Evolutionary conservation across 2,113 vertebrate species (phyloP).

Genomic region (Aix galericulata): DNA sequence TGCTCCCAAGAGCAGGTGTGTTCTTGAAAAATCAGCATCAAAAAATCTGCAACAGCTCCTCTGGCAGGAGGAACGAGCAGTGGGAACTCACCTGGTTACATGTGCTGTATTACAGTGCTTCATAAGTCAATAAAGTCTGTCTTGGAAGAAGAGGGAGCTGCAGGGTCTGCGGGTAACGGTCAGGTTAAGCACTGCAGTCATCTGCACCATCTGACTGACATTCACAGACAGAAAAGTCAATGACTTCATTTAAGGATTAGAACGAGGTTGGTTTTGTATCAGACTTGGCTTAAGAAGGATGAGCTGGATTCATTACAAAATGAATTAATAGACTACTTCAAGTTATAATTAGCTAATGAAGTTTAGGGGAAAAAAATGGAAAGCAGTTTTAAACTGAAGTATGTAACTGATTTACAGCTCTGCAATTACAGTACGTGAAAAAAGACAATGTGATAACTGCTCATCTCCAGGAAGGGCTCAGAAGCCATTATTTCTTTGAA

Average conservation of each 20-base stretch:
- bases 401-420: background rate
- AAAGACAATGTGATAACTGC: background rate
- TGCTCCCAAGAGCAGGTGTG: background rate
- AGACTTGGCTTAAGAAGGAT: slow-evolving; percentile 14
- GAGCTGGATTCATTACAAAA: slow-evolving; percentile 31
- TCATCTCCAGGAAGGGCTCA: background rate
- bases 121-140: background rate
- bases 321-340: background rate
- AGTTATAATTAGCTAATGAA: slow-evolving; percentile 22
- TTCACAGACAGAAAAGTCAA: slow-evolving; percentile 2
- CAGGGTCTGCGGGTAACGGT: background rate
- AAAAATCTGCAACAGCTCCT: background rate
- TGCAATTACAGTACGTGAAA: background rate
- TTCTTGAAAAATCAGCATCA: background rate
- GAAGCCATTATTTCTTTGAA: background rate
- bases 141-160: background rate
- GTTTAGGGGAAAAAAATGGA: background rate
- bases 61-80: background rate
- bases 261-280: background rate
- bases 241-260: background rate
- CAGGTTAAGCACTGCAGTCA: background rate
- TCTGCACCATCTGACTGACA: slow-evolving; percentile 34
- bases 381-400: background rate
- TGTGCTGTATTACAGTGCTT: background rate
- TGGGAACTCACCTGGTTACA: background rate